Conservation (phyloP, 2,888 invertebrate genomes). For the Sceliomorpha sp. region DNA sequence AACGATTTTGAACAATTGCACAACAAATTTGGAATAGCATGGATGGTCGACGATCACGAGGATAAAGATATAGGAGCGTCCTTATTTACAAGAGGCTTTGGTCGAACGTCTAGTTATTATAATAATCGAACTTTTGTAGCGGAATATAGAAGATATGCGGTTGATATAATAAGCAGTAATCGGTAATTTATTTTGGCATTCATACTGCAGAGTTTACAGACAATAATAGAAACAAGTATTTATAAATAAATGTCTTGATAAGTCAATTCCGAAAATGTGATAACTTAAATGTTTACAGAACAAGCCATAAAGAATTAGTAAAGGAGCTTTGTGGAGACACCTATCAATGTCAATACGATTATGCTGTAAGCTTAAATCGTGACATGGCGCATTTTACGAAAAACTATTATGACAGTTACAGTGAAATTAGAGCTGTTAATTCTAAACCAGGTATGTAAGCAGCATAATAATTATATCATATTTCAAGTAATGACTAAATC, state of each 20-base stretch:
- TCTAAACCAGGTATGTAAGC: conserved; percentile 78
- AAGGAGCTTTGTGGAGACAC: conserved; percentile 88
- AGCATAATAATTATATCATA: background rate
- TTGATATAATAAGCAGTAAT: conserved; percentile 87
- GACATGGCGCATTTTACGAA: conserved; percentile 93
- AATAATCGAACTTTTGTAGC: conserved; percentile 90
- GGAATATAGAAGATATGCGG: conserved; percentile 86
- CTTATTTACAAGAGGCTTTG: conserved; percentile 89
- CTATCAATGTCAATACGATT: conserved; percentile 94
- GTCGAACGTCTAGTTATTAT: conserved; percentile 89
- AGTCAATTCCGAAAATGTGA: too few species aligned
- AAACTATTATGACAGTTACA: conserved; percentile 87
- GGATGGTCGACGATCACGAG: conserved; percentile 91
- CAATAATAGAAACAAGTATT: too few species aligned
- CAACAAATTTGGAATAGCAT: conserved; percentile 89
- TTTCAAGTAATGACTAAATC: too few species aligned
- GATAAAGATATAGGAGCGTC: conserved; percentile 86
- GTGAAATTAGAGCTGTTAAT: conserved; percentile 79
- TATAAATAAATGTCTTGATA: too few species aligned
- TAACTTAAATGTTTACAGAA: too few species aligned
- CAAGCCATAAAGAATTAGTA: too few species aligned
- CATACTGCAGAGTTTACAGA: too few species aligned
- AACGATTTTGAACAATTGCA: conserved; percentile 88
- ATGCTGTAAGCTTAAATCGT: conserved; percentile 90
- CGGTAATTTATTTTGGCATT: too few species aligned